Conservation (phyloP, 2,797 vertebrate genomes). For the Hydrocynus forskahlii region DNA sequence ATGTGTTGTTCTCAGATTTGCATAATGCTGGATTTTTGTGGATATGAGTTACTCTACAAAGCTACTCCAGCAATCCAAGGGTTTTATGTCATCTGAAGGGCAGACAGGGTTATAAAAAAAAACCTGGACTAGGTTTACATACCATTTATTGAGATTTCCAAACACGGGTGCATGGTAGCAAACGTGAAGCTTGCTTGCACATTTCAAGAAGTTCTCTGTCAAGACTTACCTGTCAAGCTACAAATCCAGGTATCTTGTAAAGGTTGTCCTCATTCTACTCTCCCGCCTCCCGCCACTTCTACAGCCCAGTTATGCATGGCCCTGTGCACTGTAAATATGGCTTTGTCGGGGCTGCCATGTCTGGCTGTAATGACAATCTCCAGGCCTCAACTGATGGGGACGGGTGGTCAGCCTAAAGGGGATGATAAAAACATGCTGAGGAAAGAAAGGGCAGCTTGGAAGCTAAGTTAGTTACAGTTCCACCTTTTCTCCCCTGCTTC, state of each 20-base stretch:
- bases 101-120: constrained; percentile 8
- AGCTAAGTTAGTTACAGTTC: constrained; percentile 50
- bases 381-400: constrained; percentile 61
- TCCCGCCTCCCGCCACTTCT: constrained; percentile 45
- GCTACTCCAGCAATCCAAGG: constrained; percentile 50
- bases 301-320: constrained; percentile 55
- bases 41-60: constrained; percentile 69
- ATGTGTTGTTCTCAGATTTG: constrained; percentile 69
- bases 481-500: constrained; percentile 42
- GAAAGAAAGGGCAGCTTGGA: constrained; percentile 62
- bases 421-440: constrained; percentile 68
- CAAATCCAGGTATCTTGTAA: constrained; percentile 53
- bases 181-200: constrained; percentile 16
- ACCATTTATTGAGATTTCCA: constrained; percentile 17
- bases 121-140: constrained; percentile 16
- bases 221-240: constrained; percentile 42
- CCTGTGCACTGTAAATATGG: constrained; percentile 59
- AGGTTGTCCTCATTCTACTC: constrained; percentile 48
- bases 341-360: constrained; percentile 59
- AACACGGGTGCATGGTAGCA: constrained; percentile 14
- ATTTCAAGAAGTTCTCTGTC: constrained; percentile 18
- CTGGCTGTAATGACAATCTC: constrained; percentile 61
- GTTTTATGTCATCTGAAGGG: constrained; percentile 51
- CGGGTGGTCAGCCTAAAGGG: constrained; percentile 41
- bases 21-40: constrained; percentile 67